phyloP scores from a whole-genome alignment of 2,113 vertebrate genomes.

The Cromileptes altivelis region DNA sequence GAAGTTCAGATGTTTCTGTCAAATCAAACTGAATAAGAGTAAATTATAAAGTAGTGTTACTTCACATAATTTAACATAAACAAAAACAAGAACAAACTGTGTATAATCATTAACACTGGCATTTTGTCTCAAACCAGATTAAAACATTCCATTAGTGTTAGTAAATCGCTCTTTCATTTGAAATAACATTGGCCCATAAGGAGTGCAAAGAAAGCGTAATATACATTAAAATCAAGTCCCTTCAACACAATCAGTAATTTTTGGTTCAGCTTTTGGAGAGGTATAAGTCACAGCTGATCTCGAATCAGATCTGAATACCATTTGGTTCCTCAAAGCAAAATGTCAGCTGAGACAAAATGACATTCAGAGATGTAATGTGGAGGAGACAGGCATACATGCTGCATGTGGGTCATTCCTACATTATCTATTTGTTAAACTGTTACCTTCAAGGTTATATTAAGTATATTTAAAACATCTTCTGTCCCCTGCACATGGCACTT shows the following conservation, averaged over 20 bases:
- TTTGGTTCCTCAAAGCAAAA: slow-evolving; percentile 55
- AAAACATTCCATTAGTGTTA: slow-evolving; percentile 31
- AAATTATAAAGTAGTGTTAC: slow-evolving; percentile 37
- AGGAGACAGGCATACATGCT: slow-evolving; percentile 18
- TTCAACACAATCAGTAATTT: slow-evolving; percentile 43
- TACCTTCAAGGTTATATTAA: slow-evolving; percentile 31
- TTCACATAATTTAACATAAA: slow-evolving; percentile 53
- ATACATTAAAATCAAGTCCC: slow-evolving; percentile 30
- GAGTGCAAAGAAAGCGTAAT: slow-evolving; percentile 54
- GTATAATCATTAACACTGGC: slow-evolving; percentile 45
- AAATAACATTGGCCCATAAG: slow-evolving; percentile 14
- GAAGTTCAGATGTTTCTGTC: background rate
- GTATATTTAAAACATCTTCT: slow-evolving; percentile 25
- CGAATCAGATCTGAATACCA: background rate
- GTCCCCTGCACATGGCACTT: slow-evolving; percentile 34
- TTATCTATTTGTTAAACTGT: slow-evolving; percentile 11
- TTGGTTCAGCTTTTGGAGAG: slow-evolving; percentile 49
- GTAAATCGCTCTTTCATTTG: background rate
- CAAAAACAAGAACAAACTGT: slow-evolving; percentile 1
- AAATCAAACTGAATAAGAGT: background rate
- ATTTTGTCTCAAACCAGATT: slow-evolving; percentile 41
- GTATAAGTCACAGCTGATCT: slow-evolving; percentile 11
- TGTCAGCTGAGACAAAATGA: slow-evolving; percentile 17
- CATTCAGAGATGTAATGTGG: slow-evolving; percentile 15
- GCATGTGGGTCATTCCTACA: background rate